Percentiles rank a stretch among this genome's conserved stretches.
phyloP scores from a whole-genome alignment of 2,797 vertebrate species.

The Semaprochilodus insignis region DNA sequence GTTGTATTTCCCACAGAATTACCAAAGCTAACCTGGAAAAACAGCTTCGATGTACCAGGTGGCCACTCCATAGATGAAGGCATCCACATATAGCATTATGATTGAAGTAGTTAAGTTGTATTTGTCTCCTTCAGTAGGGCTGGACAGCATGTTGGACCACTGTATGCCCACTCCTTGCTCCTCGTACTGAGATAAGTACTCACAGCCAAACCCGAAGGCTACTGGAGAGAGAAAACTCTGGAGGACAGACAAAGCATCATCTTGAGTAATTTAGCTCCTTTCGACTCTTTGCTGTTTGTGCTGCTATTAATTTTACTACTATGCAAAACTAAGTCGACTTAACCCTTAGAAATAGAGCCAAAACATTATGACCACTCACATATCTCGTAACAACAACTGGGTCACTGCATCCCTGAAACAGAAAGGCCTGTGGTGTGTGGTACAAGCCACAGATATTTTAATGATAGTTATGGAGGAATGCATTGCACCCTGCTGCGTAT shows the following conservation, averaged over 20 bases:
- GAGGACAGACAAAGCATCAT: neutral
- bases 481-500: too few species aligned
- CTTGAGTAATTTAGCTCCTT: neutral
- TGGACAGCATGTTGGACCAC: conserved; percentile 85
- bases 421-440: too few species aligned
- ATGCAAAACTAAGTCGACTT: too few species aligned
- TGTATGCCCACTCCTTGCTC: conserved; percentile 90
- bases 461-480: too few species aligned
- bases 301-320: too few species aligned
- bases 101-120: conserved; percentile 85
- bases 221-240: conserved; percentile 92
- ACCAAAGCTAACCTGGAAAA: conserved; percentile 82
- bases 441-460: too few species aligned
- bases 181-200: conserved; percentile 90
- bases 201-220: conserved; percentile 93
- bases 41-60: conserved; percentile 91
- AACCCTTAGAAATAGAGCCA: too few species aligned
- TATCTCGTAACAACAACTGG: too few species aligned
- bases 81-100: conserved; percentile 84
- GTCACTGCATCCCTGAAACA: too few species aligned
- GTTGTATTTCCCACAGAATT: neutral
- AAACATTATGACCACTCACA: too few species aligned
- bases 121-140: conserved; percentile 80
- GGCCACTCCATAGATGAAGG: conserved; percentile 79
- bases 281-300: neutral